Percentiles rank a stretch among this genome's conserved stretches.
Evolutionary conservation across 2,797 vertebrate genomes (phyloP).

Genomic region (Eulemur mongoz): DNA sequence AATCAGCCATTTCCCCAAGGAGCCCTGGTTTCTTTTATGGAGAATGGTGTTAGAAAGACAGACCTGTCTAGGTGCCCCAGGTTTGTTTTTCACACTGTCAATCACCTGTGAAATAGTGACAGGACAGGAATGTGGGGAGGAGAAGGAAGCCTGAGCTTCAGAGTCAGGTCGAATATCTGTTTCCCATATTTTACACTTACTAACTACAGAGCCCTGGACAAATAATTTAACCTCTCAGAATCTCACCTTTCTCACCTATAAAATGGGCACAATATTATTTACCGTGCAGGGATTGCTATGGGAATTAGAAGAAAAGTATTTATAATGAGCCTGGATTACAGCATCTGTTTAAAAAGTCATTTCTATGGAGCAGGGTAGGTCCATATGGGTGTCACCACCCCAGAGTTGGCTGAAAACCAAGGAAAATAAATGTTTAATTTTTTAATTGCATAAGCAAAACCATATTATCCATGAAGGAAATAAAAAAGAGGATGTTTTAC

Average conservation of each 20-base stretch:
- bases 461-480: slow-evolving; percentile 67
- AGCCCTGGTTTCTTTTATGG: neutral
- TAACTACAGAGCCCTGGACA: neutral
- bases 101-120: neutral
- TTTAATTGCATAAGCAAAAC: slow-evolving; percentile 73
- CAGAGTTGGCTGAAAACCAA: slow-evolving; percentile 68
- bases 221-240: neutral
- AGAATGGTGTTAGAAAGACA: neutral
- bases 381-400: slow-evolving; percentile 69
- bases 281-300: neutral
- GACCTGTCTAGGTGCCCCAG: neutral
- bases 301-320: neutral
- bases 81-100: neutral
- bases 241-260: neutral
- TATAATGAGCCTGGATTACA: neutral
- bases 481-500: slow-evolving; percentile 62
- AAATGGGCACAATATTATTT: neutral
- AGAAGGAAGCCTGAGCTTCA: neutral
- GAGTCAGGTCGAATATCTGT: neutral
- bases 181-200: neutral
- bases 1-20: neutral
- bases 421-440: slow-evolving; percentile 74
- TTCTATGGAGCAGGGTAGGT: slow-evolving; percentile 55
- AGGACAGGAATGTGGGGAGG: neutral
- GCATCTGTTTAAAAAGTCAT: slow-evolving; percentile 52